Evolutionary conservation across 2,797 vertebrate species (phyloP).

Genomic region (Astyanax mexicanus): DNA sequence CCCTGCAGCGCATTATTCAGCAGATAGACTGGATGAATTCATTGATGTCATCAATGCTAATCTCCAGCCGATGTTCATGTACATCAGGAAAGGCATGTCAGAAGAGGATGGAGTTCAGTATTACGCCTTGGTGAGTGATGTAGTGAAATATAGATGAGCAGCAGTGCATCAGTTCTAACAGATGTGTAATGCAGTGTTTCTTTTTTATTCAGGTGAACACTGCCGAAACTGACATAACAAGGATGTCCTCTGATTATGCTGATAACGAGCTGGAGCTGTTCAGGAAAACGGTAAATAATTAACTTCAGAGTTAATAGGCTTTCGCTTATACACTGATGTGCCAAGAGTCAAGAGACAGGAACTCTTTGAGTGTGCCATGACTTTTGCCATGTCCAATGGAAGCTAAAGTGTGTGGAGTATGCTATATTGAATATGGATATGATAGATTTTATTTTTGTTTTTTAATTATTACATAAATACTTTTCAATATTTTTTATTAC

Average conservation of each 20-base stretch:
- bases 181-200: background rate
- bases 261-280: constrained; percentile 95
- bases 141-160: background rate
- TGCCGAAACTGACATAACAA: constrained; percentile 88
- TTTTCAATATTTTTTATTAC: too few relatives aligned
- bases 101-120: constrained; percentile 84
- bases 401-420: too few relatives aligned
- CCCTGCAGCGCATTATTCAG: constrained; percentile 73
- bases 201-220: constrained; percentile 85
- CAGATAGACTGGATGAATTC: constrained; percentile 88
- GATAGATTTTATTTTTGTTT: too few relatives aligned
- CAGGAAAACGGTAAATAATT: constrained; percentile 87
- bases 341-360: too few relatives aligned
- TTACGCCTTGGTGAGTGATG: constrained; percentile 85
- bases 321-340: background rate
- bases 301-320: background rate
- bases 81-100: constrained; percentile 88
- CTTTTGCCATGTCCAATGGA: too few relatives aligned
- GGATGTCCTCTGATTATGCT: constrained; percentile 92
- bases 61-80: constrained; percentile 91
- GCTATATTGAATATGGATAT: too few relatives aligned
- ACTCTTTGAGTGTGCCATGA: too few relatives aligned
- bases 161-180: background rate
- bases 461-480: too few relatives aligned
- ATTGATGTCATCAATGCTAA: constrained; percentile 85